phyloP scores from a whole-genome alignment of 2,888 invertebrate species.

The Koerneria pararmatus region DNA sequence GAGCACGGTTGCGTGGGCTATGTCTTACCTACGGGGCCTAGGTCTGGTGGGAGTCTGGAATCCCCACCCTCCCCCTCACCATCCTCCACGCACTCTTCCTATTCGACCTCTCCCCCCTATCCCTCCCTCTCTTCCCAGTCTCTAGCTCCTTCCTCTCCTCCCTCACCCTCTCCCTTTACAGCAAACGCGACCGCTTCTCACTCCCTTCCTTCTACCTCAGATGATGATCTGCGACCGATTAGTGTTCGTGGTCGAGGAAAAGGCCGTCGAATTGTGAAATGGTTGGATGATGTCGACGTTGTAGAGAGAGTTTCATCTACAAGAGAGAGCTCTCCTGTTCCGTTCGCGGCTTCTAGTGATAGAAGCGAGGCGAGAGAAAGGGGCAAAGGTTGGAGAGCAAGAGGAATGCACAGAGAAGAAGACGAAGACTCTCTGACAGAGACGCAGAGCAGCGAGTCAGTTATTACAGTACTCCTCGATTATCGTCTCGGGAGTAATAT shows the following conservation, averaged over 20 bases:
- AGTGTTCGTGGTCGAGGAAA: not conserved
- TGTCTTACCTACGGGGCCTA: not conserved
- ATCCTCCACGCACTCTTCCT: not conserved
- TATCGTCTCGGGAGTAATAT: not conserved
- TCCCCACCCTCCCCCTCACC: not conserved
- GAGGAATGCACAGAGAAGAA: not conserved
- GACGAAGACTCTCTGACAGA: too few relatives aligned
- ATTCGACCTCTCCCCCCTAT: not conserved
- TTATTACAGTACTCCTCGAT: too few relatives aligned
- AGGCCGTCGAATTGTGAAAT: not conserved
- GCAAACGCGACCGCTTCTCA: not conserved
- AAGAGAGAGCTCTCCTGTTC: not conserved
- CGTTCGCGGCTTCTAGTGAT: not conserved
- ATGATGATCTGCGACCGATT: not conserved
- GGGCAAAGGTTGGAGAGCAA: not conserved
- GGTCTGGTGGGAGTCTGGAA: not conserved
- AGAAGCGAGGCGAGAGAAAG: not conserved
- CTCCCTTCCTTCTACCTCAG: conserved; percentile 1
- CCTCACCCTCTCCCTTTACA: not conserved
- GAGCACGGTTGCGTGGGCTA: not conserved
- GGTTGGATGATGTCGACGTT: not conserved
- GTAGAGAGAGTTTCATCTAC: not conserved
- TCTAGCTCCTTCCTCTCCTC: not conserved
- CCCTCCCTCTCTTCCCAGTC: not conserved
- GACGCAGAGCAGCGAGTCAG: too few relatives aligned